These are phyloP conservation scores for Channa striata DNA, from an alignment of 2,797 vertebrate species.

Conservation along the genomic window DNA sequence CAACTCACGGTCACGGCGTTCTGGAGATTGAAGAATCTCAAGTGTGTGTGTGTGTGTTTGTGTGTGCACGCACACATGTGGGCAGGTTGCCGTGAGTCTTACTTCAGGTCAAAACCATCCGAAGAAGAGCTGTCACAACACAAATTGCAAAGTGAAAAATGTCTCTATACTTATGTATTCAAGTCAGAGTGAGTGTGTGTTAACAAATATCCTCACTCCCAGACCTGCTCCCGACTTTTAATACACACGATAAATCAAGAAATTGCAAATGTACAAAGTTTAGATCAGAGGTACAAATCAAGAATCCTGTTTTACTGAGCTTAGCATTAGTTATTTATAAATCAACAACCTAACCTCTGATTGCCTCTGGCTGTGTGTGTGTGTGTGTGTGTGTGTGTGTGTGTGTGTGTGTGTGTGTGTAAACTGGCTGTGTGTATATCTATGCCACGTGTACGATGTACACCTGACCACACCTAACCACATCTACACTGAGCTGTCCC, in stretches of 20 bases:
- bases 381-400: neutral
- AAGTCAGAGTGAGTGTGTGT: neutral
- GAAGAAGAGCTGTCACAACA: conserved; percentile 43
- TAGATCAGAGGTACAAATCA: conserved; percentile 29
- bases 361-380: conserved; percentile 14
- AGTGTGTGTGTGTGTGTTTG: conserved; percentile 14
- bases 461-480: conserved; percentile 22
- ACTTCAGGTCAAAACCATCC: conserved; percentile 41
- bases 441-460: neutral
- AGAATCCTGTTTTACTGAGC: conserved; percentile 9
- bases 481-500: conserved; percentile 37
- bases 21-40: conserved; percentile 24
- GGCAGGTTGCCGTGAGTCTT: conserved; percentile 2
- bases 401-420: too few relatives aligned
- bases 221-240: conserved; percentile 3
- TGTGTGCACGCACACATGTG: too few relatives aligned
- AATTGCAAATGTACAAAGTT: conserved; percentile 8
- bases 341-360: conserved; percentile 41
- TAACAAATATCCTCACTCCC: neutral
- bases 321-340: conserved; percentile 42
- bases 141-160: conserved; percentile 33
- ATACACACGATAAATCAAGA: conserved; percentile 14
- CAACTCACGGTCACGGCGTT: conserved; percentile 49
- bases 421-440: neutral
- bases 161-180: conserved; percentile 6